phyloP scores from a whole-genome alignment of 2,797 vertebrate genomes.

The Sus cebifrons region DNA sequence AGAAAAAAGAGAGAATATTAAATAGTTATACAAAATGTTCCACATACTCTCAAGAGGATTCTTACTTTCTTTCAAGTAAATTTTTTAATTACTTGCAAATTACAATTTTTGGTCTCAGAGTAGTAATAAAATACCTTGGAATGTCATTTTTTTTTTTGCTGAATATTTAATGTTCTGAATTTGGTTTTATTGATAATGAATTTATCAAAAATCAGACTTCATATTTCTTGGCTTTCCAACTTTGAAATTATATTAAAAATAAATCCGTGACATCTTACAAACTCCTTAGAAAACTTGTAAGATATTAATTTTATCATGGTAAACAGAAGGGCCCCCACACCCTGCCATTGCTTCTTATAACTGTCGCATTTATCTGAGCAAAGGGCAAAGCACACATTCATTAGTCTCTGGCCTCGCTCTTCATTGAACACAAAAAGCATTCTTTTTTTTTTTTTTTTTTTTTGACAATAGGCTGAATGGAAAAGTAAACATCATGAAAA shows the following conservation, averaged over 20 bases:
- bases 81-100: slow-evolving; percentile 70
- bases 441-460: slow-evolving; percentile 51
- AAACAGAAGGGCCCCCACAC: slow-evolving; percentile 51
- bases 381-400: slow-evolving; percentile 49
- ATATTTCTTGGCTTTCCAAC: slow-evolving; percentile 14
- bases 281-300: slow-evolving; percentile 59
- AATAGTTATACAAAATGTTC: slow-evolving; percentile 37
- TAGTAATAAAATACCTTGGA: slow-evolving; percentile 9
- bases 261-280: slow-evolving; percentile 66
- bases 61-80: slow-evolving; percentile 68
- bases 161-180: slow-evolving; percentile 58
- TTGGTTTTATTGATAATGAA: slow-evolving; percentile 61
- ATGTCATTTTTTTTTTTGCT: slow-evolving; percentile 2
- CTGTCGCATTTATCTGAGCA: slow-evolving; percentile 34
- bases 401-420: not conserved
- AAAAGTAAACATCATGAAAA: slow-evolving; percentile 78
- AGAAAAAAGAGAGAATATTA: not conserved
- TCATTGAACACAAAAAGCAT: slow-evolving; percentile 21
- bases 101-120: slow-evolving; percentile 53
- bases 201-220: slow-evolving; percentile 57
- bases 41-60: not conserved
- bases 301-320: slow-evolving; percentile 66
- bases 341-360: not conserved
- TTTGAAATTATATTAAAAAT: slow-evolving; percentile 74
- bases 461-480: slow-evolving; percentile 52